Evolutionary conservation across 2,797 vertebrate genomes (phyloP).

Genomic region (Myotis daubentonii): DNA sequence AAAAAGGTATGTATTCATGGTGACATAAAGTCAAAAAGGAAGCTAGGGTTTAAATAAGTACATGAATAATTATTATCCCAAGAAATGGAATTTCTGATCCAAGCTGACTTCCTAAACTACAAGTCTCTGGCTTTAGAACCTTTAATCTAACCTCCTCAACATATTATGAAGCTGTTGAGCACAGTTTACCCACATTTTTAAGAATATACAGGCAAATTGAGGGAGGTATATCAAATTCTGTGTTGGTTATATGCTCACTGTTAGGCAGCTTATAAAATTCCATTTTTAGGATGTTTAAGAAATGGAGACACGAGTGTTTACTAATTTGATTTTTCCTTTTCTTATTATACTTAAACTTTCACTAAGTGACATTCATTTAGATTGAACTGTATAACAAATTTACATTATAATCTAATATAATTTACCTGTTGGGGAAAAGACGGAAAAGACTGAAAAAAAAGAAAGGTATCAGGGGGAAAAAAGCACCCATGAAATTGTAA

Average conservation of each 20-base stretch:
- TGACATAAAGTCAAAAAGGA: neutral
- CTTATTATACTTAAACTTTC: constrained; percentile 37
- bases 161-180: neutral
- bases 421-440: constrained; percentile 1
- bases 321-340: constrained; percentile 58
- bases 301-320: neutral
- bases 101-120: neutral
- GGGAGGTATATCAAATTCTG: neutral
- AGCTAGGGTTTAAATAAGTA: neutral
- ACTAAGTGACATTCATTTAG: constrained; percentile 32
- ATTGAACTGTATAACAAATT: neutral
- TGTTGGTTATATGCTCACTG: neutral
- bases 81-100: neutral
- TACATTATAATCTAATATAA: neutral
- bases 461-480: constrained; percentile 6
- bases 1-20: neutral
- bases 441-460: neutral
- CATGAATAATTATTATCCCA: neutral
- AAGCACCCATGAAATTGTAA: neutral
- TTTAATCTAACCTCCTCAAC: constrained; percentile 22
- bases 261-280: neutral
- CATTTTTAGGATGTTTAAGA: constrained; percentile 1
- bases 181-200: constrained; percentile 28
- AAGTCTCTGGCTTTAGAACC: neutral
- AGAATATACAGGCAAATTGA: constrained; percentile 1